These are phyloP conservation scores for Amphilophus citrinellus DNA, from an alignment of 2,113 vertebrate genomes.

Conservation along the genomic window DNA sequence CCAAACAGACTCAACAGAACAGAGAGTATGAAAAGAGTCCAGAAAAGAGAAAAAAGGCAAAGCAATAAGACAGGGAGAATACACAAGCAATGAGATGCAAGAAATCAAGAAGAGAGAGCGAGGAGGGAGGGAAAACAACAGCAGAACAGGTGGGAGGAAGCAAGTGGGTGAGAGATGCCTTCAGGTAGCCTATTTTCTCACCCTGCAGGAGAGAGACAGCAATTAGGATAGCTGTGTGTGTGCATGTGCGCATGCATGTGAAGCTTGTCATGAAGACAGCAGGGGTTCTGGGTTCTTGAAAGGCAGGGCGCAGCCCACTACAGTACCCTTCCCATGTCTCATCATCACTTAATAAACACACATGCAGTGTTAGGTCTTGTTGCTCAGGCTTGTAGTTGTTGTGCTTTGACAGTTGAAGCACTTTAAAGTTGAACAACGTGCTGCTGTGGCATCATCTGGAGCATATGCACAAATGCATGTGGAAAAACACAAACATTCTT, in stretches of 20 bases:
- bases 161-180: conserved; percentile 56
- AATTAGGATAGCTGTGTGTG: conserved; percentile 63
- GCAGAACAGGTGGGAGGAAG: conserved; percentile 42
- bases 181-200: conserved; percentile 67
- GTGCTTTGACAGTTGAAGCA: conserved; percentile 15
- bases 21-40: neutral
- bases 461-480: neutral
- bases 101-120: neutral
- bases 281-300: conserved; percentile 29
- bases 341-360: conserved; percentile 54
- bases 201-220: conserved; percentile 65
- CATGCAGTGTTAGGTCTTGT: conserved; percentile 10
- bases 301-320: conserved; percentile 30
- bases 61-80: conserved; percentile 23
- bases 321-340: conserved; percentile 38
- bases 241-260: conserved; percentile 15
- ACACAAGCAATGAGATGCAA: conserved; percentile 3
- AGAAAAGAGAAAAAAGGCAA: neutral
- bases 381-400: conserved; percentile 5
- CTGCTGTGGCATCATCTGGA: neutral
- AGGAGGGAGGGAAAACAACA: conserved; percentile 1
- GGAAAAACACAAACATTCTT: neutral
- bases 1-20: neutral
- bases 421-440: conserved; percentile 25
- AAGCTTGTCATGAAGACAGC: conserved; percentile 35